A percentile compares a stretch with the other conserved stretches of the same genome.
phyloP scores from a whole-genome alignment of 64 coral and sea anemone species.

The Exaiptasia diaphana region DNA sequence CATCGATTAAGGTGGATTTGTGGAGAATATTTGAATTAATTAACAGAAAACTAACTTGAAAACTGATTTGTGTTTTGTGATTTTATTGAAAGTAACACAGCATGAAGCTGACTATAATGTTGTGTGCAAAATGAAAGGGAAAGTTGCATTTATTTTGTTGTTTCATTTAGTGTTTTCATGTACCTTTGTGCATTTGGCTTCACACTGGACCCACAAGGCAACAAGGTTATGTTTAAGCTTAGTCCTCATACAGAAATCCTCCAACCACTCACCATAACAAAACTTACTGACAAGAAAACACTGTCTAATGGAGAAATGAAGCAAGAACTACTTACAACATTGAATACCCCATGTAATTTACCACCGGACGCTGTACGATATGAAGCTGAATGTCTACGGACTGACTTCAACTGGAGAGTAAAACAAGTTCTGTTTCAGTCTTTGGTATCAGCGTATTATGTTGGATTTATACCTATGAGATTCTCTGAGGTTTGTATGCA shows the following conservation, averaged over 20 bases:
- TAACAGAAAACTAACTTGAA: too few relatives aligned
- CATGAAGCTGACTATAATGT: too few relatives aligned
- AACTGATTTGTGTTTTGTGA: too few relatives aligned
- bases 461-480: slow-evolving; percentile 96
- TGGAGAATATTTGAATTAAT: too few relatives aligned
- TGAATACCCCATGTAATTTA: slow-evolving; percentile 57
- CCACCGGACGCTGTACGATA: slow-evolving; percentile 91
- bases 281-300: slow-evolving; percentile 26
- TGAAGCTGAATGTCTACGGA: slow-evolving; percentile 86
- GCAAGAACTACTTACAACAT: not conserved
- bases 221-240: slow-evolving; percentile 81
- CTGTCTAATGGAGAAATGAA: slow-evolving; percentile 61
- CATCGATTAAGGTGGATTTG: too few relatives aligned
- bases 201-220: slow-evolving; percentile 89
- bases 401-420: slow-evolving; percentile 93
- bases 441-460: slow-evolving; percentile 84
- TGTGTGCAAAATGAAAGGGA: too few relatives aligned
- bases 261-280: slow-evolving; percentile 30
- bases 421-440: slow-evolving; percentile 97
- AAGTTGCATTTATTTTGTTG: not conserved
- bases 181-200: slow-evolving; percentile 85
- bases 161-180: slow-evolving; percentile 64
- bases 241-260: slow-evolving; percentile 68
- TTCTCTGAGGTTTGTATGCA: slow-evolving; percentile 97
- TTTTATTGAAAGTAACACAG: too few relatives aligned